Percentiles rank a stretch among this genome's conserved stretches.
These are phyloP conservation scores for Pachypsylla venusta DNA, from an alignment of 1,140 invertebrate species.

Conservation along the genomic window DNA sequence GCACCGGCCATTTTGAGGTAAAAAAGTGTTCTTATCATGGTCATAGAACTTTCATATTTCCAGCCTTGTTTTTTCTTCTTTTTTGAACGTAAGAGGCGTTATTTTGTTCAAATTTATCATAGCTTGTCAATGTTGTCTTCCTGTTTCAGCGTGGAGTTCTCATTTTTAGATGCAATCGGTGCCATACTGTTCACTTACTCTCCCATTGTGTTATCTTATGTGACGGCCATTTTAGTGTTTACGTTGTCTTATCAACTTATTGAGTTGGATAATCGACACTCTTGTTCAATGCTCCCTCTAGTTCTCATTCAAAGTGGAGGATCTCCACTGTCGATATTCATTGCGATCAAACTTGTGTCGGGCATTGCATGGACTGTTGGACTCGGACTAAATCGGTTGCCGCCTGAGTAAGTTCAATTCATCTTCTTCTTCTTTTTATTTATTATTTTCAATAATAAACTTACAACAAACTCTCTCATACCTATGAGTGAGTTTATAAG, in stretches of 20 bases:
- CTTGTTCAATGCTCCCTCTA: neutral
- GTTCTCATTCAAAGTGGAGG: neutral
- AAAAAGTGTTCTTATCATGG: too few relatives aligned
- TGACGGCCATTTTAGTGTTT: neutral
- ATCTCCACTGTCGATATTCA: neutral
- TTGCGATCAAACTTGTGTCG: neutral
- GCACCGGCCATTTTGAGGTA: too few relatives aligned
- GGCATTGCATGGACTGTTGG: too few relatives aligned
- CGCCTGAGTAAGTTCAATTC: neutral
- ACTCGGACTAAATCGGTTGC: neutral
- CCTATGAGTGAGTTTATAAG: too few relatives aligned
- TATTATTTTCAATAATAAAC: too few relatives aligned
- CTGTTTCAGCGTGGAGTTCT: neutral
- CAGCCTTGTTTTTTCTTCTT: too few relatives aligned
- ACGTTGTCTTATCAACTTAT: neutral
- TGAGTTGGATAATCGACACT: neutral
- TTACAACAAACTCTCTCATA: too few relatives aligned
- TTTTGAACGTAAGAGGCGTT: too few relatives aligned
- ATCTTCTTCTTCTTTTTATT: constrained; percentile 2
- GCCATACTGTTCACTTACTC: neutral
- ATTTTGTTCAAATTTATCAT: too few relatives aligned
- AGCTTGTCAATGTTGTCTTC: too few relatives aligned
- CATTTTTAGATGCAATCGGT: neutral
- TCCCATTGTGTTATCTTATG: neutral
- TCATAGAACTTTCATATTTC: too few relatives aligned